Conservation (phyloP, 2,888 invertebrate genomes). For the Aspidiotus destructor region DNA sequence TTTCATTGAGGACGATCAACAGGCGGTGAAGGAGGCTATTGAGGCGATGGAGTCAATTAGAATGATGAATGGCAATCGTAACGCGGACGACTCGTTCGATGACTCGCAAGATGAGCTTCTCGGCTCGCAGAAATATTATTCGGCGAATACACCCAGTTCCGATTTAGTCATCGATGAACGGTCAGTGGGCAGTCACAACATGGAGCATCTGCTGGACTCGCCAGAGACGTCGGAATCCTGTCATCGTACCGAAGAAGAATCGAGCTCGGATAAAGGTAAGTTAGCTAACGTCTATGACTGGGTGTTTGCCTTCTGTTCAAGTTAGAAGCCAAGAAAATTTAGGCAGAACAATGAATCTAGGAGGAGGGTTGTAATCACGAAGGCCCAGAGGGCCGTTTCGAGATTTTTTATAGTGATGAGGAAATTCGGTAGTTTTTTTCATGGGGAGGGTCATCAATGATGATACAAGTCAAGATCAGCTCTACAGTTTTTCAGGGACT, state of each 20-base stretch:
- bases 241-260: not conserved
- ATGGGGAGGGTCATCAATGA: too few species aligned
- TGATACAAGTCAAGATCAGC: too few species aligned
- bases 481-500: too few species aligned
- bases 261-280: conserved; percentile 24
- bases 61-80: conserved; percentile 26
- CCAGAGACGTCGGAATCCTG: conserved; percentile 13
- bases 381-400: too few species aligned
- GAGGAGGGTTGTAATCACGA: too few species aligned
- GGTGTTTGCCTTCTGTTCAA: too few species aligned
- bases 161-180: conserved; percentile 26
- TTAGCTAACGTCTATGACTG: too few species aligned
- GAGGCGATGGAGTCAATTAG: conserved; percentile 32
- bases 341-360: too few species aligned
- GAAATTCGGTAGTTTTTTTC: too few species aligned
- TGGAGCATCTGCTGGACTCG: conserved; percentile 11
- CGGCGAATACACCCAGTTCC: conserved; percentile 21
- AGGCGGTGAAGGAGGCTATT: conserved; percentile 32
- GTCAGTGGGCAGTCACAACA: conserved; percentile 14
- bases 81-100: conserved; percentile 2
- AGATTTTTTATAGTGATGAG: too few species aligned
- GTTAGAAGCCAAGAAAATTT: too few species aligned
- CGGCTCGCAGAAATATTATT: conserved; percentile 17
- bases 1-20: conserved; percentile 28
- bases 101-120: conserved; percentile 20